phyloP scores from a whole-genome alignment of 1,140 invertebrate species.

The Dendrolimus punctatus region DNA sequence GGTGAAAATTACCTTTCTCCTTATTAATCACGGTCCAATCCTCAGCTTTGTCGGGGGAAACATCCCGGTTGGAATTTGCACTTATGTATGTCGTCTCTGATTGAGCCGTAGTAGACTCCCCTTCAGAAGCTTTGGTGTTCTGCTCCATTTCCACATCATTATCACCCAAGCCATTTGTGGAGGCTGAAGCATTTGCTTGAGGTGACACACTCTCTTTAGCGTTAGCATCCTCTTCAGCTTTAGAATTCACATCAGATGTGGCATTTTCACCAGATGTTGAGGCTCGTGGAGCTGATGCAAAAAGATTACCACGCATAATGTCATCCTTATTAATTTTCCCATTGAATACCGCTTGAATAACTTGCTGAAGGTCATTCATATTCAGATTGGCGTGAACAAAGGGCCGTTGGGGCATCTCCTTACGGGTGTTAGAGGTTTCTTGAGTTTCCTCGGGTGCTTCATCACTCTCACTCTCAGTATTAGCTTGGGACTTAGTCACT shows the following conservation, averaged over 20 bases:
- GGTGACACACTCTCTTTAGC: background rate
- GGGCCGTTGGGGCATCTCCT: no score
- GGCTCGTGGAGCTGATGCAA: conserved; percentile 15
- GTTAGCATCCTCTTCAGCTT: no score
- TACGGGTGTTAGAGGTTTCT: conserved; percentile 1
- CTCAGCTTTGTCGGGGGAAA: conserved; percentile 45
- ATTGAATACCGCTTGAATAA: no score
- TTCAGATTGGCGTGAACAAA: no score
- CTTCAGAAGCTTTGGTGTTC: conserved; percentile 10
- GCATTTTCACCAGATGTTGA: conserved; percentile 1
- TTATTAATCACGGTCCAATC: conserved; percentile 59
- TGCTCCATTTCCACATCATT: conserved; percentile 26
- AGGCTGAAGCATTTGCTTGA: background rate
- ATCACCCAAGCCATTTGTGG: background rate
- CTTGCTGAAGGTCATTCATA: no score
- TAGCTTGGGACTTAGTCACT: conserved; percentile 7
- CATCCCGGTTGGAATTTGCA: conserved; percentile 22
- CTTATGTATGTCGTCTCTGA: conserved; percentile 3
- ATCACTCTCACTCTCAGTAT: conserved; percentile 4
- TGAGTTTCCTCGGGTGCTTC: conserved; percentile 4
- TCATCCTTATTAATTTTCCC: no score
- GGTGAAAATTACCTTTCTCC: conserved; percentile 38
- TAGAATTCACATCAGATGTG: no score
- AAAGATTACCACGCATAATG: conserved; percentile 9
- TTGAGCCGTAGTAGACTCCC: background rate